phyloP scores from a whole-genome alignment of 2,888 invertebrate genomes.

The Agapostemon virescens region DNA sequence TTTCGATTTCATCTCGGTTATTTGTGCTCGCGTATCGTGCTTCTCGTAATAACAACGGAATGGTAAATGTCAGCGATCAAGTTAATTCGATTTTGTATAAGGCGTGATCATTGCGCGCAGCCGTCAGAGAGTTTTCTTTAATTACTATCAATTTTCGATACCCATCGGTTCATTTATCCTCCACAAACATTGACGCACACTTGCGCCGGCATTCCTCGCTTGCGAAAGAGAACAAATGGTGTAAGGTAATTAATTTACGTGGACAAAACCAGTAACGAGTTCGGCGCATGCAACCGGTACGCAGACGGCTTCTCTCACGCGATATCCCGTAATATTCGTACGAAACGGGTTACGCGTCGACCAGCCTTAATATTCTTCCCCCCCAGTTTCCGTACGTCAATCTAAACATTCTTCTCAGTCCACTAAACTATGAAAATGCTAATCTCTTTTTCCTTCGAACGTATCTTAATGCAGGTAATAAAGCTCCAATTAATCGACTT shows the following conservation, averaged over 20 bases:
- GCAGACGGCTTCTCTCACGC: constrained; percentile 68
- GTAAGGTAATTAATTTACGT: constrained; percentile 74
- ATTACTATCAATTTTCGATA: constrained; percentile 7
- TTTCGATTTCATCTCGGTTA: not conserved
- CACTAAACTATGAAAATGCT: not conserved
- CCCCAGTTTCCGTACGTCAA: constrained; percentile 21
- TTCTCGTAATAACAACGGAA: not conserved
- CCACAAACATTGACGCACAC: constrained; percentile 13
- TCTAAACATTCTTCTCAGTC: not conserved
- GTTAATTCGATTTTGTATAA: not conserved
- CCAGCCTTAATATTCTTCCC: constrained; percentile 41
- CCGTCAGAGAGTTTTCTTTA: not conserved
- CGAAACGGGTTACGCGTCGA: constrained; percentile 25
- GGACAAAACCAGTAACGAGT: constrained; percentile 76
- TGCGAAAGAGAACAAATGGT: constrained; percentile 63
- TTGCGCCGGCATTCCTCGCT: constrained; percentile 29
- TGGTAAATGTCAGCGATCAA: not conserved
- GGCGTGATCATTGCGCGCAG: not conserved
- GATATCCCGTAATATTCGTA: constrained; percentile 70
- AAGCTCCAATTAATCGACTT: not conserved
- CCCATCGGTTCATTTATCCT: not conserved
- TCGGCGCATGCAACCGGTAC: constrained; percentile 69
- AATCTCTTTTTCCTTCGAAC: not conserved
- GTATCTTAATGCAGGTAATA: not conserved
- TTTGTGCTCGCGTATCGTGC: not conserved